phyloP scores from a whole-genome alignment of 1,140 invertebrate genomes.

The Drosophila micromelanica region DNA sequence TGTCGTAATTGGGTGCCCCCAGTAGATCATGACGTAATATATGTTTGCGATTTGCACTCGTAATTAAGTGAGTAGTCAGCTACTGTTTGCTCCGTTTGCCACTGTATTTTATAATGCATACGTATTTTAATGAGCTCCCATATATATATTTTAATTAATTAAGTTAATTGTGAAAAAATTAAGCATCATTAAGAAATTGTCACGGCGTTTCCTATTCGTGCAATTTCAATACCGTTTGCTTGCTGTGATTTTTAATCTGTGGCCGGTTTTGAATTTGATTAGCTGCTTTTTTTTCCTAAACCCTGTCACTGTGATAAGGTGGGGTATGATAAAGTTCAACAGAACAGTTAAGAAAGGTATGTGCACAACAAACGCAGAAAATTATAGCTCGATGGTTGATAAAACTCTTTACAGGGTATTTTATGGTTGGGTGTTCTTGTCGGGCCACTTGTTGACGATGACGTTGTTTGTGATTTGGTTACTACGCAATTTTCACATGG shows the following conservation, averaged over 20 bases:
- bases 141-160: conserved; percentile 79
- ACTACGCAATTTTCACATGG: conserved; percentile 42
- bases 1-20: conserved; percentile 10
- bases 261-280: conserved; percentile 43
- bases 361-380: background rate
- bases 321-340: background rate
- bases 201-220: conserved; percentile 58
- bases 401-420: conserved; percentile 3
- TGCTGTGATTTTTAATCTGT: conserved; percentile 49
- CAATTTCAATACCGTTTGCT: conserved; percentile 36
- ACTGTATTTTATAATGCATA: conserved; percentile 34
- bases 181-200: conserved; percentile 63
- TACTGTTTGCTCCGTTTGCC: conserved; percentile 26
- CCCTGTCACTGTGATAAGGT: background rate
- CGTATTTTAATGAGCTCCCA: conserved; percentile 67
- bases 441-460: conserved; percentile 4
- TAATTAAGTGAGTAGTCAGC: conserved; percentile 26
- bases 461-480: conserved; percentile 25
- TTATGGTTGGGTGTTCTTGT: background rate
- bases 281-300: conserved; percentile 17
- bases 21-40: conserved; percentile 27
- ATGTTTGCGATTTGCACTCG: conserved; percentile 28
- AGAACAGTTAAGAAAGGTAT: background rate
- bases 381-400: background rate
- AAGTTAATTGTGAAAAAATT: conserved; percentile 63